These are phyloP conservation scores for Ifrita kowaldi DNA, from an alignment of 2,113 vertebrate species.

Conservation along the genomic window DNA sequence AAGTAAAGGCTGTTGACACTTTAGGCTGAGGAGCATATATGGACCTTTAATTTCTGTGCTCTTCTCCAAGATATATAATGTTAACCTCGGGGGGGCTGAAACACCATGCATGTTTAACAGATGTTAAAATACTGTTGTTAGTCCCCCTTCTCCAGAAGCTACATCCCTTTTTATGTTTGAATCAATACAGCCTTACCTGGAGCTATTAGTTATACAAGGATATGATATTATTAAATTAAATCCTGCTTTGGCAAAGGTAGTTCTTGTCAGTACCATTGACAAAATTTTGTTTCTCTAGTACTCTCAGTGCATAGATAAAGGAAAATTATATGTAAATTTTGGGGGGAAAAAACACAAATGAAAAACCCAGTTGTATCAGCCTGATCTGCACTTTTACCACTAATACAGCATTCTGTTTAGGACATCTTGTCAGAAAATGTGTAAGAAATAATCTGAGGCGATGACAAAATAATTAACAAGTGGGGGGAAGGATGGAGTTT, in stretches of 20 bases:
- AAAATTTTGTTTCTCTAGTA: background rate
- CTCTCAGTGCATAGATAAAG: background rate
- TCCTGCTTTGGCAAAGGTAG: background rate
- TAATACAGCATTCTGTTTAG: background rate
- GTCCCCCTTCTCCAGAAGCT: background rate
- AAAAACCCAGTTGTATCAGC: background rate
- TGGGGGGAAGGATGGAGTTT: background rate
- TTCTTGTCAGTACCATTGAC: background rate
- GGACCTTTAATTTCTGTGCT: background rate
- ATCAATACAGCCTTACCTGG: background rate
- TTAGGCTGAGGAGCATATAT: background rate
- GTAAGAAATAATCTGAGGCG: background rate
- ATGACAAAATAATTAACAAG: background rate
- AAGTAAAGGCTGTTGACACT: background rate
- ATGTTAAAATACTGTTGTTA: background rate
- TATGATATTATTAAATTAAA: background rate
- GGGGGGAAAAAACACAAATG: rapidly evolving
- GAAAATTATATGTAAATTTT: background rate
- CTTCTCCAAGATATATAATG: background rate
- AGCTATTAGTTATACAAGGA: background rate
- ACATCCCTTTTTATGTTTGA: background rate
- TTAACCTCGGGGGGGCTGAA: background rate
- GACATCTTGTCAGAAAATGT: background rate
- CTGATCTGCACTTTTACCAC: background rate
- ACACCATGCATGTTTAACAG: rapidly evolving